Evolutionary conservation across 2,888 invertebrate genomes (phyloP).

Genomic region (Psylliodes chrysocephalus): DNA sequence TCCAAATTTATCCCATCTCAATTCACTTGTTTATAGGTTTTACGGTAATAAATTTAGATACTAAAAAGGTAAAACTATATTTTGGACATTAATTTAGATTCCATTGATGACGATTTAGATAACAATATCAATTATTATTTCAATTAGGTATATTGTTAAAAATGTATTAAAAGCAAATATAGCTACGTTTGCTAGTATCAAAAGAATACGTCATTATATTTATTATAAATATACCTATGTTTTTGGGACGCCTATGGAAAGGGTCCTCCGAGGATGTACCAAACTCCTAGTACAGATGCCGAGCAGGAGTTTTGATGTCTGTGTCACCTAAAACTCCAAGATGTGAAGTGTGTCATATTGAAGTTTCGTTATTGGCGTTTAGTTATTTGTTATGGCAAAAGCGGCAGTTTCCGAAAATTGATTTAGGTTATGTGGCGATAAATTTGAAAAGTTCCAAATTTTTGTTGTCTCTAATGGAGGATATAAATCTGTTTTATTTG

Average conservation of each 20-base stretch:
- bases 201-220: too few species aligned
- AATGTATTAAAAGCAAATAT: too few species aligned
- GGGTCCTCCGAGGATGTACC: constrained; percentile 40
- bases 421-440: constrained; percentile 40
- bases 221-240: too few species aligned
- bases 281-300: constrained; percentile 49
- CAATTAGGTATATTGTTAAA: too few species aligned
- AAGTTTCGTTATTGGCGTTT: constrained; percentile 60
- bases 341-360: constrained; percentile 61
- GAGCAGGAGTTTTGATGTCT: constrained; percentile 59
- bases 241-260: constrained; percentile 11
- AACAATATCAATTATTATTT: too few species aligned
- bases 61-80: too few species aligned
- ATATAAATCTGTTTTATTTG: constrained; percentile 18
- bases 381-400: constrained; percentile 55
- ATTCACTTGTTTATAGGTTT: too few species aligned
- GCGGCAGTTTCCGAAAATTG: constrained; percentile 49
- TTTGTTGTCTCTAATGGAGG: constrained; percentile 5
- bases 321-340: constrained; percentile 60
- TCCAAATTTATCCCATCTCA: too few species aligned
- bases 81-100: too few species aligned
- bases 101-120: too few species aligned
- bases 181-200: too few species aligned
- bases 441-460: constrained; percentile 24
- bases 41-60: too few species aligned